phyloP scores from a whole-genome alignment of 2,113 vertebrate species.

The Dipodomys stephensi region DNA sequence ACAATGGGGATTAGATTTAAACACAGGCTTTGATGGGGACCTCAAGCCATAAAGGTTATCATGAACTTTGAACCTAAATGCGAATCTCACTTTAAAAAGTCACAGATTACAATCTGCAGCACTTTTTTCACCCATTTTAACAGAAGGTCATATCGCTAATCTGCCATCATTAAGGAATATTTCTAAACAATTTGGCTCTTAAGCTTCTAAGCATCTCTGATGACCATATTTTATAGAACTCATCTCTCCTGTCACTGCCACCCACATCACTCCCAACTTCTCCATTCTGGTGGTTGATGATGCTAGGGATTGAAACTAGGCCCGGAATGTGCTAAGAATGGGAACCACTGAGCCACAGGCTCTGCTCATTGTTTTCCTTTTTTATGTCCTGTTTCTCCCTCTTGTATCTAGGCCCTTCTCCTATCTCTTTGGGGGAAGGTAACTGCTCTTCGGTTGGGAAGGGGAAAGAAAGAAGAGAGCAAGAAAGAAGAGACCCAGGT shows the following conservation, averaged over 20 bases:
- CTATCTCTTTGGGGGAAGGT: neutral
- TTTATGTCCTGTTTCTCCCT: too few relatives aligned
- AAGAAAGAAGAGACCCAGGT: too few relatives aligned
- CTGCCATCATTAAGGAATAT: neutral
- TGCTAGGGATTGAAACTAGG: neutral
- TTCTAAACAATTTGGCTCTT: conserved; percentile 15
- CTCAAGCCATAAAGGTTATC: neutral
- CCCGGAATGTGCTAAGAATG: neutral
- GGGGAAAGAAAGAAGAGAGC: neutral
- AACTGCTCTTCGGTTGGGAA: neutral
- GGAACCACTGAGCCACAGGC: neutral
- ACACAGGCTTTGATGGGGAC: neutral
- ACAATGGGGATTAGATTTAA: neutral
- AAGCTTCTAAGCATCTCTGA: neutral
- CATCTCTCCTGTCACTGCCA: neutral
- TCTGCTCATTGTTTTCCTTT: neutral
- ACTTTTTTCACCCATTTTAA: neutral
- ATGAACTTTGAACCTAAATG: neutral
- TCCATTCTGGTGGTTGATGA: neutral
- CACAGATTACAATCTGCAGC: neutral
- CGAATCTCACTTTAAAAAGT: neutral
- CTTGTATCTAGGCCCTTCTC: neutral
- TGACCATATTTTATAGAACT: neutral
- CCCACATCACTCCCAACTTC: neutral
- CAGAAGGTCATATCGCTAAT: neutral